A percentile compares a stretch with the other conserved stretches of the same genome.
Evolutionary conservation across 2,888 invertebrate genomes (phyloP).

Genomic region (Eupithecia subfuscata): DNA sequence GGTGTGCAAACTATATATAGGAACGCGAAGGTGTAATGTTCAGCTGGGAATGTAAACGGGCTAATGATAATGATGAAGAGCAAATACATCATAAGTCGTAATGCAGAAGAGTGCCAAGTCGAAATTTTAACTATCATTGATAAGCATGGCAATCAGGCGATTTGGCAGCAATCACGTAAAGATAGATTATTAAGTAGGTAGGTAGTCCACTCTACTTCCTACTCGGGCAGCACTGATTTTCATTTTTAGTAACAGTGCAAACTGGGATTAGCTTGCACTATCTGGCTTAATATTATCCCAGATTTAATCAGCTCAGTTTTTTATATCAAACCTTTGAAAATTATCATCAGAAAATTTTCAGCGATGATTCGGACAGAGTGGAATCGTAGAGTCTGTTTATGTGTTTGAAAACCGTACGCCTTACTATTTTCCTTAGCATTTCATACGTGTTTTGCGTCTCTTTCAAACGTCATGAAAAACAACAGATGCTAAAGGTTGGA

Average conservation of each 20-base stretch:
- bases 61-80: neutral
- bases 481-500: neutral
- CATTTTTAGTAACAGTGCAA: neutral
- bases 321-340: neutral
- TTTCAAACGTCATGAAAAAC: neutral
- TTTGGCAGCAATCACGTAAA: conserved; percentile 1
- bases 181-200: neutral
- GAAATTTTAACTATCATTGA: neutral
- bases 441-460: neutral
- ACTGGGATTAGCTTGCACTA: neutral
- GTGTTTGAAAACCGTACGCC: neutral
- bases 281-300: neutral
- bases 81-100: neutral
- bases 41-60: neutral
- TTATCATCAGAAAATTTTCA: neutral
- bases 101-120: neutral
- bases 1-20: neutral
- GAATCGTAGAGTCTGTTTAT: neutral
- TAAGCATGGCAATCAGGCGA: neutral
- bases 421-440: neutral
- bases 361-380: neutral
- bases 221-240: neutral
- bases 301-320: neutral
- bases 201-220: neutral
- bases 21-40: neutral